These are phyloP conservation scores for Chaetodon trifasciatus DNA, from an alignment of 2,797 vertebrate species.

Conservation along the genomic window DNA sequence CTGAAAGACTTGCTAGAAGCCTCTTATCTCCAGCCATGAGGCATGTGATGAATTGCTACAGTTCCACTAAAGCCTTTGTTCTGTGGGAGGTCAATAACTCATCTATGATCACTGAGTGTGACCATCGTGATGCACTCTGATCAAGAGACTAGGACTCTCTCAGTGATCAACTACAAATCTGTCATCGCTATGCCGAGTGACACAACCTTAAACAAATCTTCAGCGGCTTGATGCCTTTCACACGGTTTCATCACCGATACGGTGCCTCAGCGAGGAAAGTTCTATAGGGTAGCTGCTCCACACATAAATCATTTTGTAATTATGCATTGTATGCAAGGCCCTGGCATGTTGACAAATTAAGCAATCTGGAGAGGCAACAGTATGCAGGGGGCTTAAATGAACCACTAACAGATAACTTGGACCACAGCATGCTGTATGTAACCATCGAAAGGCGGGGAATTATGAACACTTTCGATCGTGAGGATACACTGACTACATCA, in stretches of 20 bases:
- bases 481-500: conserved; percentile 15
- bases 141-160: conserved; percentile 76
- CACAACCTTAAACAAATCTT: conserved; percentile 77
- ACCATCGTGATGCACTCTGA: conserved; percentile 75
- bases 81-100: conserved; percentile 83
- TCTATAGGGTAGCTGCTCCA: conserved; percentile 47
- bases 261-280: conserved; percentile 38
- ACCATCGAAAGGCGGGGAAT: conserved; percentile 9
- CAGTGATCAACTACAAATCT: conserved; percentile 74
- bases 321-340: conserved; percentile 71
- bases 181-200: conserved; percentile 61
- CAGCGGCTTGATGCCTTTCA: conserved; percentile 64
- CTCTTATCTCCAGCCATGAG: conserved; percentile 67
- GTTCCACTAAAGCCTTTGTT: conserved; percentile 74
- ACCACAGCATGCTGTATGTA: conserved; percentile 30
- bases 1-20: conserved; percentile 54
- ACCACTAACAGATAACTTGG: conserved; percentile 62
- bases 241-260: conserved; percentile 55
- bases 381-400: conserved; percentile 58
- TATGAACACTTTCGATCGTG: conserved; percentile 16
- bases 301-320: conserved; percentile 83
- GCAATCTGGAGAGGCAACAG: conserved; percentile 67
- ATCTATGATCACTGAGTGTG: conserved; percentile 83
- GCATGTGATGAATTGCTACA: conserved; percentile 80
- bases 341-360: conserved; percentile 81